Base-by-base conservation (phyloP, 2,113 vertebrate genomes). In the Benitochromis conjunctus region DNA sequence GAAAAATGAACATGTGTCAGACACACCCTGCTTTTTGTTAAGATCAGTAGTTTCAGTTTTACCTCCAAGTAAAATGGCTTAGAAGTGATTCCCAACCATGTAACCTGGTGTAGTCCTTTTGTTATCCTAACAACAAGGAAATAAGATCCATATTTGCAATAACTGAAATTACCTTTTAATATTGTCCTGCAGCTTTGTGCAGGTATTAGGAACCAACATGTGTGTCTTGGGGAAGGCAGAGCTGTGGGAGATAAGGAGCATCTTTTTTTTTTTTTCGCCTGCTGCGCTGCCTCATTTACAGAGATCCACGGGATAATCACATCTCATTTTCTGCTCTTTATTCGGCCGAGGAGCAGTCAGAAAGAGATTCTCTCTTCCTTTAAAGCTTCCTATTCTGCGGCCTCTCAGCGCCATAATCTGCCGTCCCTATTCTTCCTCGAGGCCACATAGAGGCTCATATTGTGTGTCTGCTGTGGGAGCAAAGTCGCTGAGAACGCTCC, bases 391-490 rank as follows among this genome's bases (percentile, higher is more conserved):
- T 13, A 87, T 94, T 94, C 92, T 93, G 81, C 82, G 3, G 62
- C 88, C 94, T 94, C 92, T 95, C 94, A 93, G 94, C 92, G 82
- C 92, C 29, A 62, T 93, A 94, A 95, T 94, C 91, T 89, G 78
- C 85, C 18, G n/a, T 71, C 85, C 82, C 88, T 55, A 46, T 93
- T 85, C 87, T 80, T 57, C 83, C 31, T 64, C 16, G 51, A 54
- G 84, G 82, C 86, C 80, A 83, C 86, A 94, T 85, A 94, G 86
- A 95, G 92, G 78, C 88, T 71, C 85, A 92, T 91, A 93, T 95
- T 95, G 94, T 94, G 81, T 89, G 77, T 83, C 92, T 11, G 81
- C 89, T 94, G 95, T 95, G 94, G 94, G 95, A 95, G 94, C 89
- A 79, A 79, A 91, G 86, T 85, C 71, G 26, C 87, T 85, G 87